These are phyloP conservation scores for Python bivittatus DNA, from an alignment of 2,113 vertebrate species.

Conservation along the genomic window DNA sequence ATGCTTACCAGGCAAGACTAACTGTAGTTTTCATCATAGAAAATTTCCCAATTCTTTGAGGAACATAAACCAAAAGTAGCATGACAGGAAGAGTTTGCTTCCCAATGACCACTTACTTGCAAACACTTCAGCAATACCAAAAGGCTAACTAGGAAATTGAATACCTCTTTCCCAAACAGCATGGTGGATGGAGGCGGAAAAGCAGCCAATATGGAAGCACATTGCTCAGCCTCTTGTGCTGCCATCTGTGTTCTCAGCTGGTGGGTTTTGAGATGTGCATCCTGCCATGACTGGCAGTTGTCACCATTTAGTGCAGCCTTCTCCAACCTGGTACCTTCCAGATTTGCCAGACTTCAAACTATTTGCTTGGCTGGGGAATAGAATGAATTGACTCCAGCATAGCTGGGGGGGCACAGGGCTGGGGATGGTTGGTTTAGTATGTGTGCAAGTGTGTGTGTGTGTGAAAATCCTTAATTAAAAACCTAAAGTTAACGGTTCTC, in stretches of 20 bases:
- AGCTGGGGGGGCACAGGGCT: neutral
- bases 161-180: slow-evolving; percentile 71
- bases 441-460: slow-evolving; percentile 30
- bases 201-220: slow-evolving; percentile 26
- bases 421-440: neutral
- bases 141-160: slow-evolving; percentile 69
- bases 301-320: neutral
- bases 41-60: slow-evolving; percentile 70
- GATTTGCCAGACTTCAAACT: neutral
- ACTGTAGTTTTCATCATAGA: slow-evolving; percentile 65
- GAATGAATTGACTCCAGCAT: neutral
- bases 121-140: slow-evolving; percentile 62
- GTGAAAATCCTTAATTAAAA: slow-evolving; percentile 77
- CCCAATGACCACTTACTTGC: slow-evolving; percentile 60
- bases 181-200: slow-evolving; percentile 55
- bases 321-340: neutral
- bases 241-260: slow-evolving; percentile 32
- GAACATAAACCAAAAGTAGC: slow-evolving; percentile 71
- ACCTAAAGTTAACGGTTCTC: slow-evolving; percentile 87
- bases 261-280: slow-evolving; percentile 52
- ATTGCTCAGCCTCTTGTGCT: slow-evolving; percentile 72
- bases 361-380: neutral
- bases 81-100: slow-evolving; percentile 64
- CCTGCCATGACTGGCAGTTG: slow-evolving; percentile 65
- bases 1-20: slow-evolving; percentile 49